Base-by-base conservation (phyloP, 2,888 invertebrate species). In the Eutolmus rufibarbis region DNA sequence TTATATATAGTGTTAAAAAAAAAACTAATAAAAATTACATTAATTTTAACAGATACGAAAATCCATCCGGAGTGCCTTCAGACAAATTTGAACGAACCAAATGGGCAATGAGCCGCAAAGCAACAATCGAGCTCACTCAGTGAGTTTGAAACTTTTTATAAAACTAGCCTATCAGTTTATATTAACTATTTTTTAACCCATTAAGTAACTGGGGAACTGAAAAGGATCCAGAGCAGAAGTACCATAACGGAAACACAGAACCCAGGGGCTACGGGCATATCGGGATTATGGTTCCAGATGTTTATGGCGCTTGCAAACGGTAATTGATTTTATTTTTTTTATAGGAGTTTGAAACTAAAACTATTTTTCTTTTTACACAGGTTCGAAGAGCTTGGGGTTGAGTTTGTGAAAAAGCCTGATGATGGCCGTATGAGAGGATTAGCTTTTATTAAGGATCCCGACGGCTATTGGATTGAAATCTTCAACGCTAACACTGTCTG, bases 401-500 rank as follows among this genome's bases (percentile, higher is more conserved):
- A 96, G 88, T 99, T 98, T 92, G 94, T 98, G 1, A 99, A 98
- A 92, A 96, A 95, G 89, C 98, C 98, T 0, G 95, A 96, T 90
- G 98, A 97, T 90, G 98, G 98, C 0, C 97, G 96, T 91, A 98
- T 98, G 97, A 98, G 97, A 92, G 97, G 97, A 0, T 93, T 98
- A 78, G 98, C 98, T 1, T 98, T 98, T 92, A 97, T 98, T 88
- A 96, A 97, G 90, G 98, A 98, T 92, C 98, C 98, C 0, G 98
- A 98, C 92, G 98, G 98, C 43, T 98, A 98, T 91, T 98, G 98
- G 98, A 98, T 98, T 90, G 98, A 98, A 92, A 97, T 98, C 88
- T 95, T 98, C 90, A 95, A 94, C 89, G 92, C 94, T 86, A 89
- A 91, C 89, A 90, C 90, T 76, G 91, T 92, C 88, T 90, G 90